Conservation (phyloP, 1,140 invertebrate species). For the Andrena cerasifolii region DNA sequence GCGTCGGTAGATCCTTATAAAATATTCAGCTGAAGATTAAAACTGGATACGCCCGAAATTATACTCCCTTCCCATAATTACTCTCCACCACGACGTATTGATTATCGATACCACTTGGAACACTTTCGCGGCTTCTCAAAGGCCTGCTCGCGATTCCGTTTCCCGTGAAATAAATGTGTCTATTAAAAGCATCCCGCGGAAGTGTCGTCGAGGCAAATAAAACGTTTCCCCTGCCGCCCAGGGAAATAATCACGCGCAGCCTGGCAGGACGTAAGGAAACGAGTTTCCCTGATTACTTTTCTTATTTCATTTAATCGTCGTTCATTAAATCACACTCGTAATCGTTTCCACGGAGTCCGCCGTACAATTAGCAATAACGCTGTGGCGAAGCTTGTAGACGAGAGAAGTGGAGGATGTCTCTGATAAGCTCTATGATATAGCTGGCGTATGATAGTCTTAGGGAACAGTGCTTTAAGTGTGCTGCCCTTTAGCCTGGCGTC, state of each 20-base stretch:
- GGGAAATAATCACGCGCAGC: constrained; percentile 1
- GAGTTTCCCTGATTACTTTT: too few relatives aligned
- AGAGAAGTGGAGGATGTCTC: too few relatives aligned
- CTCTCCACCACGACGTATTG: constrained; percentile 4
- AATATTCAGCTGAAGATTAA: constrained; percentile 32
- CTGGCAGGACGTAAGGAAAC: neutral
- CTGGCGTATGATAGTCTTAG: too few relatives aligned
- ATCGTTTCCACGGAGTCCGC: neutral
- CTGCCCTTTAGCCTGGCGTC: too few relatives aligned
- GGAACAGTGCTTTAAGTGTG: too few relatives aligned
- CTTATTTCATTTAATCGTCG: too few relatives aligned
- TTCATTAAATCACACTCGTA: too few relatives aligned
- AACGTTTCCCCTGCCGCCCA: neutral
- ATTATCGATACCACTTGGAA: constrained; percentile 19
- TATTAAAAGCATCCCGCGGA: neutral
- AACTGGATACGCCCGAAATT: constrained; percentile 18
- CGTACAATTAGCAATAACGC: too few relatives aligned
- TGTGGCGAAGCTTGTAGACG: too few relatives aligned
- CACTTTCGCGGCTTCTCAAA: constrained; percentile 2
- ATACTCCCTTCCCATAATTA: constrained; percentile 30
- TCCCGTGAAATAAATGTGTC: constrained; percentile 17
- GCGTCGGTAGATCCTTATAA: constrained; percentile 3
- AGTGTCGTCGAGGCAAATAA: neutral
- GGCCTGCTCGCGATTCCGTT: constrained; percentile 14
- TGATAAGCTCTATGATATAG: too few relatives aligned